Evolutionary conservation across 2,797 vertebrate genomes (phyloP).

Genomic region (Leptodactylus fallax): DNA sequence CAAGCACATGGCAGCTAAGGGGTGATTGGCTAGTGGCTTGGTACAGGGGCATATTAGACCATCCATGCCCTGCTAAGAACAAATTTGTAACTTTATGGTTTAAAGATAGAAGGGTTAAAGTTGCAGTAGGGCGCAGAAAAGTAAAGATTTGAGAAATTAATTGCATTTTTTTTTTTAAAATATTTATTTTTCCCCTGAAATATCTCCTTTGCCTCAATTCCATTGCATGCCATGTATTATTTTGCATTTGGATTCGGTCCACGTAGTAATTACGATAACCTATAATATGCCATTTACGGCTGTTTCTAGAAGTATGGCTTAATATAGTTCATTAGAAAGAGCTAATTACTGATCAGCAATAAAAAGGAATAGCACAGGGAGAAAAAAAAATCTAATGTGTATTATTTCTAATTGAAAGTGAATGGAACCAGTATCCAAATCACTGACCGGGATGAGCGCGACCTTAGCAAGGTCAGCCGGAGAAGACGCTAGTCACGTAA

Average conservation of each 20-base stretch:
- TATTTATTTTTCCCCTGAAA: neutral
- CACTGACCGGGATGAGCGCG: neutral
- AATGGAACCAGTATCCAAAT: neutral
- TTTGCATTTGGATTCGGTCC: neutral
- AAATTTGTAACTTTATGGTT: neutral
- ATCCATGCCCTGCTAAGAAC: no score
- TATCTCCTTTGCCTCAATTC: neutral
- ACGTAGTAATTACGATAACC: conserved; percentile 40
- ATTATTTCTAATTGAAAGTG: no score
- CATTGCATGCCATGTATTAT: conserved; percentile 2
- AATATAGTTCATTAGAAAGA: conserved; percentile 40
- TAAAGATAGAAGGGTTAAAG: neutral
- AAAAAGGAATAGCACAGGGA: conserved; percentile 21
- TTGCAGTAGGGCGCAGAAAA: neutral
- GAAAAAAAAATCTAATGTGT: conserved; percentile 22
- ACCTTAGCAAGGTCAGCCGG: conserved; percentile 35
- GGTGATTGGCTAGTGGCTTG: no score
- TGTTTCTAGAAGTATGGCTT: conserved; percentile 21
- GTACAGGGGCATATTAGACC: no score
- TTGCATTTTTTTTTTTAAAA: neutral
- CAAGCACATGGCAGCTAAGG: no score
- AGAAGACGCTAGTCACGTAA: neutral
- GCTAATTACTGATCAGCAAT: conserved; percentile 46
- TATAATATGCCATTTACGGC: conserved; percentile 27
- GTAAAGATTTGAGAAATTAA: neutral